Evolutionary conservation across 2,113 vertebrate species (phyloP).

Genomic region (Misgurnus mizolepis): DNA sequence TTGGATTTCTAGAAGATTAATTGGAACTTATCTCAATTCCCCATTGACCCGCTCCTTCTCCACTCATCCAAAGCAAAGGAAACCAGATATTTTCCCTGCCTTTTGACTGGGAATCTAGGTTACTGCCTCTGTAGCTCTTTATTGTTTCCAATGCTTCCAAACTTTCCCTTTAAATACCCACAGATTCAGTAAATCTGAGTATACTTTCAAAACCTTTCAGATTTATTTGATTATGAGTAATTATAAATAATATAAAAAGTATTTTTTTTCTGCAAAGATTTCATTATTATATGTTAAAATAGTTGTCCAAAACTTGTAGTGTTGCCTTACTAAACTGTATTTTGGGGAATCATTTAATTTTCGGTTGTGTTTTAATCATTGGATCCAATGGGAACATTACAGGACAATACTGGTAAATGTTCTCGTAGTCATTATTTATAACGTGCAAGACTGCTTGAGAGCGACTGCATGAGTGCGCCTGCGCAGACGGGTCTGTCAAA

Average conservation of each 20-base stretch:
- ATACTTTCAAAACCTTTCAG: too few species aligned
- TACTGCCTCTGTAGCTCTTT: constrained; percentile 7
- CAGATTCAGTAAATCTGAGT: neutral
- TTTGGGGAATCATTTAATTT: too few species aligned
- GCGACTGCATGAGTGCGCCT: constrained; percentile 54
- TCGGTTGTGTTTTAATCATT: neutral
- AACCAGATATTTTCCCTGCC: constrained; percentile 57
- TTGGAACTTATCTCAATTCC: constrained; percentile 41
- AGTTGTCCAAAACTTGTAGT: too few species aligned
- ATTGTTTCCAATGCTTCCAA: too few species aligned
- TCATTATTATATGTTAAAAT: too few species aligned
- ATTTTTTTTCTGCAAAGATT: too few species aligned
- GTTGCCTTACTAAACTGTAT: too few species aligned
- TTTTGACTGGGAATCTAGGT: constrained; percentile 52
- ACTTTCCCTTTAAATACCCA: neutral
- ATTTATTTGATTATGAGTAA: too few species aligned
- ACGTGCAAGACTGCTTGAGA: neutral
- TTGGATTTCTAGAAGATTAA: constrained; percentile 43
- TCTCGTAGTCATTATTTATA: neutral
- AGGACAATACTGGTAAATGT: neutral
- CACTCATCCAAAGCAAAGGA: constrained; percentile 38
- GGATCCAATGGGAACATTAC: neutral
- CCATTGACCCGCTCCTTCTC: neutral
- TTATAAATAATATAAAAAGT: too few species aligned
- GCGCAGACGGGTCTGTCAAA: constrained; percentile 71